A percentile compares a stretch with the other conserved stretches of the same genome.
phyloP scores from a whole-genome alignment of 2,888 invertebrate genomes.

The Doris montereyensis region DNA sequence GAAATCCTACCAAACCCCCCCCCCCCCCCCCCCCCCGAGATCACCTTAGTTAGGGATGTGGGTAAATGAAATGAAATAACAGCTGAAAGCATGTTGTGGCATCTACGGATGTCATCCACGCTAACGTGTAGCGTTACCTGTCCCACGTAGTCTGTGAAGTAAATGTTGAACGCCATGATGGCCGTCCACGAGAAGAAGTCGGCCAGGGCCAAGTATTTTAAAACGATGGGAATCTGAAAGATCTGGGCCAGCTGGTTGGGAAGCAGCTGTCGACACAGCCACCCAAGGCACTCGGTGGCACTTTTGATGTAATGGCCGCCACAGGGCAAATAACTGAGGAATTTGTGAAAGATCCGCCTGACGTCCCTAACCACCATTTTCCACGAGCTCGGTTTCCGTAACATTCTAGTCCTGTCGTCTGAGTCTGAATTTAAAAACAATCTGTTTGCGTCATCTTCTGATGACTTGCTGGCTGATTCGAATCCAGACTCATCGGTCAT shows the following conservation, averaged over 20 bases:
- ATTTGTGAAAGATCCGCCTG: neutral
- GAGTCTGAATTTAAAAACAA: slow-evolving; percentile 18
- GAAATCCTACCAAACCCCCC: too few relatives aligned
- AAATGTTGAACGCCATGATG: slow-evolving; percentile 94
- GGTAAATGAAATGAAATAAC: neutral
- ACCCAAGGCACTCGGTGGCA: neutral
- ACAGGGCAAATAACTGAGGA: neutral
- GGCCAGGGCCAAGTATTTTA: slow-evolving; percentile 89
- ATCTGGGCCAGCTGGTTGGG: slow-evolving; percentile 58
- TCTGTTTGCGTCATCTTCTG: slow-evolving; percentile 49
- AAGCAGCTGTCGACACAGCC: slow-evolving; percentile 42
- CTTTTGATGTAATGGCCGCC: slow-evolving; percentile 19
- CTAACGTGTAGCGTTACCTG: too few relatives aligned
- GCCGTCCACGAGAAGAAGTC: slow-evolving; percentile 99
- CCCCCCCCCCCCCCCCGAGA: too few relatives aligned
- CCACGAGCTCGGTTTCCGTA: neutral
- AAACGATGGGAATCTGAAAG: slow-evolving; percentile 84
- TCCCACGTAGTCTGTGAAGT: slow-evolving; percentile 96
- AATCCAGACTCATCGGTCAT: slow-evolving; percentile 63
- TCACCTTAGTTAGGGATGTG: too few relatives aligned
- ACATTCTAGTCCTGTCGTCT: slow-evolving; percentile 33
- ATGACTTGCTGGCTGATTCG: slow-evolving; percentile 59
- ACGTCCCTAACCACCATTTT: neutral
- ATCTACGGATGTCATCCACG: too few relatives aligned
- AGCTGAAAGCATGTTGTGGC: too few relatives aligned